A percentile compares a stretch with the other conserved stretches of the same genome.
Evolutionary conservation across 2,888 invertebrate species (phyloP).

Genomic region (Epiblema foenella): DNA sequence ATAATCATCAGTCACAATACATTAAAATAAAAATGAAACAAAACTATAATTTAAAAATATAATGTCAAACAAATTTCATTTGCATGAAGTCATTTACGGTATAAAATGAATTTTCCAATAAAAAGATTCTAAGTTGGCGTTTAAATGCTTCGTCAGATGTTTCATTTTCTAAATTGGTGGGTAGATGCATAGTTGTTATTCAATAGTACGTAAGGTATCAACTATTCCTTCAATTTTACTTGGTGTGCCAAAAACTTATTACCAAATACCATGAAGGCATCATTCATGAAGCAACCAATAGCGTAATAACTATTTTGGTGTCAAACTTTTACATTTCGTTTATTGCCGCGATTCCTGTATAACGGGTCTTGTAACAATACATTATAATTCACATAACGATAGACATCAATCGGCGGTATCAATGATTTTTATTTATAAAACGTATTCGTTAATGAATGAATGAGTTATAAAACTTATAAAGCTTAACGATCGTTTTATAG

Average conservation of each 20-base stretch:
- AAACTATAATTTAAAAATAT: too few species aligned
- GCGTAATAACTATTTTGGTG: constrained; percentile 17
- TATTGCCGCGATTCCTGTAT: constrained; percentile 43
- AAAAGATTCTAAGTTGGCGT: too few species aligned
- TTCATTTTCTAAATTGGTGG: too few species aligned
- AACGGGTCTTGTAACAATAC: constrained; percentile 49
- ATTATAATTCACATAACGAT: constrained; percentile 45
- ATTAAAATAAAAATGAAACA: too few species aligned
- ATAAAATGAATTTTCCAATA: too few species aligned
- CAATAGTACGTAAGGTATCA: too few species aligned
- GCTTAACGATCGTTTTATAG: constrained; percentile 45
- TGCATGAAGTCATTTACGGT: too few species aligned
- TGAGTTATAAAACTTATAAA: constrained; percentile 42
- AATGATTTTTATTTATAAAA: constrained; percentile 41
- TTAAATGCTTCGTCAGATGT: too few species aligned
- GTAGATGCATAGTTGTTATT: too few species aligned
- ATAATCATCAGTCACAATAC: too few species aligned
- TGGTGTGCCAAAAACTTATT: neutral
- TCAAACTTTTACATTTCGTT: constrained; percentile 18
- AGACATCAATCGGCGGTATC: constrained; percentile 43
- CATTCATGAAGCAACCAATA: neutral
- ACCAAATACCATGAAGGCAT: neutral
- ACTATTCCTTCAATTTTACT: neutral
- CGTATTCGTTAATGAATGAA: constrained; percentile 43
- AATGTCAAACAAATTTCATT: too few species aligned